Conservation (phyloP, 1,140 invertebrate genomes). For the Drosophila kikkawai region DNA sequence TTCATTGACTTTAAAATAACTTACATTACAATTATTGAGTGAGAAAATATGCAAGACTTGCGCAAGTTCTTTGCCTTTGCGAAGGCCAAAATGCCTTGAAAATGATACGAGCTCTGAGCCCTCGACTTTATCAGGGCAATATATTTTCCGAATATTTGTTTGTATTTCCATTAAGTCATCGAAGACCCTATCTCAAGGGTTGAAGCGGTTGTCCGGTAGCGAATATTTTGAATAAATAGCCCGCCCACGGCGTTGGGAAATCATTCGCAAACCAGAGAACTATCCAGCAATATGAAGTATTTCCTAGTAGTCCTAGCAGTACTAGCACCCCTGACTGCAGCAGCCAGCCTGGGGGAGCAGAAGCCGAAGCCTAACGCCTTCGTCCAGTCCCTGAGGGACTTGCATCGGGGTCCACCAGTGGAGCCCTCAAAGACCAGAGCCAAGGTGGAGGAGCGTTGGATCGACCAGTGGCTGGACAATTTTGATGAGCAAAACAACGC, state of each 20-base stretch:
- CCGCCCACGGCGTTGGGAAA: slow-evolving; percentile 33
- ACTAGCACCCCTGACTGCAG: slow-evolving; percentile 37
- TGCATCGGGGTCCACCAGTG: slow-evolving; percentile 59
- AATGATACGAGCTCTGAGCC: slow-evolving; percentile 19
- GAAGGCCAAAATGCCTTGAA: not conserved
- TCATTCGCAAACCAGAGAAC: slow-evolving; percentile 60
- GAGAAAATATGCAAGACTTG: slow-evolving; percentile 2
- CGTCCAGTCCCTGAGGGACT: slow-evolving; percentile 38
- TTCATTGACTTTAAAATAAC: not conserved
- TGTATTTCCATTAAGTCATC: slow-evolving; percentile 38
- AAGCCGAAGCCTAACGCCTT: slow-evolving; percentile 36
- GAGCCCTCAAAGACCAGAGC: slow-evolving; percentile 8
- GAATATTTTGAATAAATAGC: slow-evolving; percentile 68
- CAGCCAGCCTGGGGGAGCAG: slow-evolving; percentile 28
- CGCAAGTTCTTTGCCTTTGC: slow-evolving; percentile 15
- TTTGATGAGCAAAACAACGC: slow-evolving; percentile 88
- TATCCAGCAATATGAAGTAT: slow-evolving; percentile 56
- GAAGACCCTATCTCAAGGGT: slow-evolving; percentile 27
- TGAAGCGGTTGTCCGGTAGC: not conserved
- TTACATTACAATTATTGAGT: not conserved
- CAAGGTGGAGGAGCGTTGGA: slow-evolving; percentile 61
- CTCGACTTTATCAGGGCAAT: slow-evolving; percentile 49
- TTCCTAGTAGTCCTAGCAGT: slow-evolving; percentile 34
- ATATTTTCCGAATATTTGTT: slow-evolving; percentile 51
- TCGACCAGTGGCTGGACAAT: slow-evolving; percentile 87